These are phyloP conservation scores for Clarias fuscus DNA, from an alignment of 2,797 vertebrate species.

Conservation along the genomic window DNA sequence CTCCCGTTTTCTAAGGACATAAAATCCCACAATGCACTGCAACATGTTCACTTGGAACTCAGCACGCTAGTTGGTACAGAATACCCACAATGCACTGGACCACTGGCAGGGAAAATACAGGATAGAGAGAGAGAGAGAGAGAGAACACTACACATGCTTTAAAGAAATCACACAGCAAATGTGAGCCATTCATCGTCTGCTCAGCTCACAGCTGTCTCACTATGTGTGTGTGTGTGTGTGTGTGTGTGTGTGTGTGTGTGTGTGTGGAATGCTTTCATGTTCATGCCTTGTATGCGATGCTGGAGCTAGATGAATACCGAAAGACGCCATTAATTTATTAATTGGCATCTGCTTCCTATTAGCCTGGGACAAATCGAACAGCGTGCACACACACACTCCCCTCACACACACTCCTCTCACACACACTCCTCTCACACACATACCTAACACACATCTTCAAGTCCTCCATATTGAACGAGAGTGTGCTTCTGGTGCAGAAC, in stretches of 20 bases:
- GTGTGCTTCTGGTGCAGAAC: no score
- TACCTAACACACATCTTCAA: background rate
- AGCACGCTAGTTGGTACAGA: no score
- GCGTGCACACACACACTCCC: background rate
- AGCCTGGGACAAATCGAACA: background rate
- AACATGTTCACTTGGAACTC: no score
- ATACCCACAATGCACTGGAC: no score
- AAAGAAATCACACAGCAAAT: background rate
- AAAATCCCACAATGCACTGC: no score
- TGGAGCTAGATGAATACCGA: background rate
- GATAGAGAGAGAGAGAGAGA: background rate
- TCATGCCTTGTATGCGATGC: background rate
- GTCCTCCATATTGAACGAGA: no score
- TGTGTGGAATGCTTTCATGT: background rate
- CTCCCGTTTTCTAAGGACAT: no score
- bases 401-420: background rate
- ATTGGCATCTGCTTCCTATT: background rate
- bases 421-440: background rate
- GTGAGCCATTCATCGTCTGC: background rate
- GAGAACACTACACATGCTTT: background rate
- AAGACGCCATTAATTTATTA: background rate
- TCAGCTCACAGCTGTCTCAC: conserved; percentile 3
- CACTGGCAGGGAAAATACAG: no score
- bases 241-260: background rate
- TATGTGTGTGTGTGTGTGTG: background rate